phyloP scores from a whole-genome alignment of 1,140 invertebrate species.

The Coelopa frigida region DNA sequence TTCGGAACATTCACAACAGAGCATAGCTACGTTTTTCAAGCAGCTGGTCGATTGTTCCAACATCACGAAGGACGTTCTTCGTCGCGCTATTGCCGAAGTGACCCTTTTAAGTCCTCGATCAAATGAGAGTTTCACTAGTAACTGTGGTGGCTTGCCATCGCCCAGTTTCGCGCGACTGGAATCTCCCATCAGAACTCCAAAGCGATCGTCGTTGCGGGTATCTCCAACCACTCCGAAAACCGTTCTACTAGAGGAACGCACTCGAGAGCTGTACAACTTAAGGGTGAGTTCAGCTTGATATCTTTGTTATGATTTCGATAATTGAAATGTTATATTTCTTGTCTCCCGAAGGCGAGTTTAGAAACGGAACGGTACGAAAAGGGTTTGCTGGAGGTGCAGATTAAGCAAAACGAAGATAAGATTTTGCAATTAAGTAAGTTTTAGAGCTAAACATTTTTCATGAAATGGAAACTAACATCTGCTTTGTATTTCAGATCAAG shows the following conservation, averaged over 20 bases:
- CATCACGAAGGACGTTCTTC: conserved; percentile 18
- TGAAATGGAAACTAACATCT: not conserved
- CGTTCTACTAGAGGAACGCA: conserved; percentile 25
- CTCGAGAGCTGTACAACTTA: conserved; percentile 24
- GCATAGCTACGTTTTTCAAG: conserved; percentile 26
- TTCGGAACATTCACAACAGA: conserved; percentile 18
- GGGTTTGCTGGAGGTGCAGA: conserved; percentile 29
- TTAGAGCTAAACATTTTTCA: not conserved
- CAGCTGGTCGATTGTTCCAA: conserved; percentile 15
- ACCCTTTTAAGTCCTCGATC: not conserved
- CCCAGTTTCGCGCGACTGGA: not conserved
- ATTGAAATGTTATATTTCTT: too few species aligned
- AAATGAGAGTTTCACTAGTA: not conserved
- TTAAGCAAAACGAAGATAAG: conserved; percentile 25
- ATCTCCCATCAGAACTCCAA: conserved; percentile 7
- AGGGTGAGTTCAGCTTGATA: conserved; percentile 16
- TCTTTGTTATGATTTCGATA: not conserved
- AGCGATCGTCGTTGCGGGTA: conserved; percentile 7
- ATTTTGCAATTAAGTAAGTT: conserved; percentile 17
- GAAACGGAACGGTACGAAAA: conserved; percentile 35
- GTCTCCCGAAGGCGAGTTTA: conserved; percentile 11
- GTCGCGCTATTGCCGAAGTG: conserved; percentile 20
- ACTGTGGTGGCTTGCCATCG: not conserved
- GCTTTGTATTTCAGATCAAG: conserved; percentile 8
- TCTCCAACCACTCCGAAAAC: conserved; percentile 32